Evolutionary conservation across 2,113 vertebrate genomes (phyloP).

Genomic region (Stigmatopora argus): DNA sequence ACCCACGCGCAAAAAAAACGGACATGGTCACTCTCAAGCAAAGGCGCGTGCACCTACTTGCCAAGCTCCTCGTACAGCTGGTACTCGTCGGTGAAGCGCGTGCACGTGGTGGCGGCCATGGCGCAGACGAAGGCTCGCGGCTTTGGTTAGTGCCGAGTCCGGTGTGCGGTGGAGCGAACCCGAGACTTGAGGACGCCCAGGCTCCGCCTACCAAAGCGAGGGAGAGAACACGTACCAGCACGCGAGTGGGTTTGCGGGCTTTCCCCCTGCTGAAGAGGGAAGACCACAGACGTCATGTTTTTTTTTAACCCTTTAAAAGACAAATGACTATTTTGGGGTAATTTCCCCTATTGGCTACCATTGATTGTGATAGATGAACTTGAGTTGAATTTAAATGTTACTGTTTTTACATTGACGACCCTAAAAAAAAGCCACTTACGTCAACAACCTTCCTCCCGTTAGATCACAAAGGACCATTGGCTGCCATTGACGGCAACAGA

Average conservation of each 20-base stretch:
- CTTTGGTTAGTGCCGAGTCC: constrained; percentile 6
- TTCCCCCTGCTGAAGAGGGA: neutral
- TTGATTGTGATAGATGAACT: no score
- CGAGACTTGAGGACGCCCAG: constrained; percentile 30
- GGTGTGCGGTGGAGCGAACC: constrained; percentile 44
- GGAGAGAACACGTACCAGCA: neutral
- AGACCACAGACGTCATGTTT: neutral
- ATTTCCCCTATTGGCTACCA: no score
- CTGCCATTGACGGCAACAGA: no score
- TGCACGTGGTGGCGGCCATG: constrained; percentile 88
- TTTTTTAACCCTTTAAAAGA: no score
- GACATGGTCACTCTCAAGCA: neutral
- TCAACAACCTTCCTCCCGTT: no score
- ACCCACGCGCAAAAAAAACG: no score
- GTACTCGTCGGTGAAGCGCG: constrained; percentile 89
- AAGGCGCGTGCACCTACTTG: constrained; percentile 76
- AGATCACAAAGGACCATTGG: no score
- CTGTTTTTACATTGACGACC: no score
- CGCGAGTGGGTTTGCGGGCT: neutral
- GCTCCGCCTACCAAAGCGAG: constrained; percentile 50
- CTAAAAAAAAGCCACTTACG: no score
- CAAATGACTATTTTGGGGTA: no score
- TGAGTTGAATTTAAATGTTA: no score
- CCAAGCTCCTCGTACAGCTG: constrained; percentile 95
- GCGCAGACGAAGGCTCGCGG: constrained; percentile 46